These are phyloP conservation scores for Rhabdomys dilectus DNA, from an alignment of 2,113 vertebrate species.

Conservation along the genomic window DNA sequence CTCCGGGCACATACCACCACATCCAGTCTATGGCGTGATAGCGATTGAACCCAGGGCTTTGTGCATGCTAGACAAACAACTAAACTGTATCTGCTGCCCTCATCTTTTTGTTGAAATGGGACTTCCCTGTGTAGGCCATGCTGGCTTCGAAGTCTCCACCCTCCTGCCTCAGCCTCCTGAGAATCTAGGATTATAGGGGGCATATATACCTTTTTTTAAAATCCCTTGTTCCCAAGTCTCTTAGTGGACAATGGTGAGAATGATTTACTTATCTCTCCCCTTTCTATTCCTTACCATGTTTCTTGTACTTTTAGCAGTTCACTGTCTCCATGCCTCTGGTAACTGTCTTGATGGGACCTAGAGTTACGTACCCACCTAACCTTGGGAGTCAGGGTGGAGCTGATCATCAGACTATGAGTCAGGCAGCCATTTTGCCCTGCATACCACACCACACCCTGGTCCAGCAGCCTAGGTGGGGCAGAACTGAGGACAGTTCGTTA, in stretches of 20 bases:
- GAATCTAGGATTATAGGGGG: not conserved
- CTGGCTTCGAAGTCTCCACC: not conserved
- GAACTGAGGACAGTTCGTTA: not conserved
- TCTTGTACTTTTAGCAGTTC: not conserved
- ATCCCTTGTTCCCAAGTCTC: not conserved
- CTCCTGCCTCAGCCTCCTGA: not conserved
- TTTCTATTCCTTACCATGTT: not conserved
- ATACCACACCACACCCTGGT: not conserved
- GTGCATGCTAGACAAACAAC: not conserved
- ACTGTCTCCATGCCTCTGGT: not conserved
- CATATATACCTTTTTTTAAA: not conserved
- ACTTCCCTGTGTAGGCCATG: not conserved
- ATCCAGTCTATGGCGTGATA: not conserved
- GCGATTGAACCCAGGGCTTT: not conserved
- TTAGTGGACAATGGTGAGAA: fast-evolving
- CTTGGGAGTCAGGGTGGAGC: not conserved
- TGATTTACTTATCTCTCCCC: too few species aligned
- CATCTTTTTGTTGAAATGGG: not conserved
- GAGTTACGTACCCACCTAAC: not conserved
- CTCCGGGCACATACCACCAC: not conserved
- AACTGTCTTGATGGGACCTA: not conserved
- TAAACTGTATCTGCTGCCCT: not conserved
- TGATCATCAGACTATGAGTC: not conserved
- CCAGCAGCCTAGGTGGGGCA: not conserved
- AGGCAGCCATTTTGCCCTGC: not conserved